phyloP scores from a whole-genome alignment of 2,797 vertebrate species.

The Poeciliopsis turneri region DNA sequence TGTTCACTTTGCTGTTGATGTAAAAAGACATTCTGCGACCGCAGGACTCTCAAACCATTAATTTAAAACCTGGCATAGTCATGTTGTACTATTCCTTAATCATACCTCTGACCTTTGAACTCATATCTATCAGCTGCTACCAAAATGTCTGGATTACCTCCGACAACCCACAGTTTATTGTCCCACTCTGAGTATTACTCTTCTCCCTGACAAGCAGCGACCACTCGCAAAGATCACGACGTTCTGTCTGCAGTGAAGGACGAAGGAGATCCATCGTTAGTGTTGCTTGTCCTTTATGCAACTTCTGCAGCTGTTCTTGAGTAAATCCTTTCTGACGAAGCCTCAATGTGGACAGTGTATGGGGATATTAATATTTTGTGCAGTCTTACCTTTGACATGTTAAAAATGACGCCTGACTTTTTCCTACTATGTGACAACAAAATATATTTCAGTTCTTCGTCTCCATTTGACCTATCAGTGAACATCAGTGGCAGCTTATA shows the following conservation, averaged over 20 bases:
- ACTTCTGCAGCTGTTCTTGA: constrained; percentile 72
- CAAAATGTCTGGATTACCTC: constrained; percentile 19
- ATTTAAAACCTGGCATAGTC: not conserved
- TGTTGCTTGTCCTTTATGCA: constrained; percentile 50
- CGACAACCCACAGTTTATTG: constrained; percentile 7
- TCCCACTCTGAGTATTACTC: constrained; percentile 3
- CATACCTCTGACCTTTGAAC: not conserved
- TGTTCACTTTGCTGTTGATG: not conserved
- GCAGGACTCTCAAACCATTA: not conserved
- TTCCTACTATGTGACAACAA: not conserved
- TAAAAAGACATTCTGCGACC: not conserved
- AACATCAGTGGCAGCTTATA: constrained; percentile 26
- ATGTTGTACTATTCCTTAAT: not conserved
- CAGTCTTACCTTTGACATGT: not conserved
- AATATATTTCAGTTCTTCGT: not conserved
- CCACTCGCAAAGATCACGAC: constrained; percentile 57
- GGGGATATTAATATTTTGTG: constrained; percentile 12
- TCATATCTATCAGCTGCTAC: constrained; percentile 25
- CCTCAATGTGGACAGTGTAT: constrained; percentile 46
- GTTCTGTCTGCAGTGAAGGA: constrained; percentile 36
- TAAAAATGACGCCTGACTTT: not conserved
- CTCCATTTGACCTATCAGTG: constrained; percentile 39
- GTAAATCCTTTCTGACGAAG: constrained; percentile 77
- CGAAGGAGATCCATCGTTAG: constrained; percentile 58
- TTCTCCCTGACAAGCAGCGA: constrained; percentile 34